Evolutionary conservation across 2,888 invertebrate species (phyloP).

Genomic region (Pyrocoelia pectoralis): DNA sequence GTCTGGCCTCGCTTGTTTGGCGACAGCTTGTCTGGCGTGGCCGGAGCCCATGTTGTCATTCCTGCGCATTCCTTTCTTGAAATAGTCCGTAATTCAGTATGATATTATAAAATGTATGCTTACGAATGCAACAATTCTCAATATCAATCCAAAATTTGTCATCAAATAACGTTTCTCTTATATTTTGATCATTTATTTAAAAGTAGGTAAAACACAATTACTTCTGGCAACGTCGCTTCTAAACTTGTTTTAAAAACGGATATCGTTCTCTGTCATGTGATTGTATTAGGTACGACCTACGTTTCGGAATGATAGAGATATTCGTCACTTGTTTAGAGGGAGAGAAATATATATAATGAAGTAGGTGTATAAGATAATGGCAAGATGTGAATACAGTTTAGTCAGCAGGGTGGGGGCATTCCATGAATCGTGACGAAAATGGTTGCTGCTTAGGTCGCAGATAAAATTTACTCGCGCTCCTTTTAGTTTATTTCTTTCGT

Average conservation of each 20-base stretch:
- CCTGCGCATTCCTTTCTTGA: conserved; percentile 60
- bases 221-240: conserved; percentile 66
- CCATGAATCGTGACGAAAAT: conserved; percentile 62
- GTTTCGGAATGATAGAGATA: conserved; percentile 39
- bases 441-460: conserved; percentile 66
- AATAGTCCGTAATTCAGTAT: not conserved
- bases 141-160: not conserved
- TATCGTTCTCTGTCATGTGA: conserved; percentile 64
- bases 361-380: conserved; percentile 64
- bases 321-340: not conserved
- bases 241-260: conserved; percentile 79
- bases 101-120: not conserved
- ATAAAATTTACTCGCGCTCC: conserved; percentile 53
- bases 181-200: not conserved
- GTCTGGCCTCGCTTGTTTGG: conserved; percentile 84
- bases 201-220: conserved; percentile 26
- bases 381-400: conserved; percentile 72
- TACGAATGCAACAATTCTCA: not conserved
- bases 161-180: too few species aligned
- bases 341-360: conserved; percentile 21
- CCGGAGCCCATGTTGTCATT: conserved; percentile 73
- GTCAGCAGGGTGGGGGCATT: conserved; percentile 62
- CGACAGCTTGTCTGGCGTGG: conserved; percentile 95
- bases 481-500: conserved; percentile 49
- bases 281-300: conserved; percentile 60